Percentiles rank a stretch among this genome's conserved stretches.
Conservation (phyloP, 2,888 invertebrate species). For the Ceratothoa steindachneri region DNA sequence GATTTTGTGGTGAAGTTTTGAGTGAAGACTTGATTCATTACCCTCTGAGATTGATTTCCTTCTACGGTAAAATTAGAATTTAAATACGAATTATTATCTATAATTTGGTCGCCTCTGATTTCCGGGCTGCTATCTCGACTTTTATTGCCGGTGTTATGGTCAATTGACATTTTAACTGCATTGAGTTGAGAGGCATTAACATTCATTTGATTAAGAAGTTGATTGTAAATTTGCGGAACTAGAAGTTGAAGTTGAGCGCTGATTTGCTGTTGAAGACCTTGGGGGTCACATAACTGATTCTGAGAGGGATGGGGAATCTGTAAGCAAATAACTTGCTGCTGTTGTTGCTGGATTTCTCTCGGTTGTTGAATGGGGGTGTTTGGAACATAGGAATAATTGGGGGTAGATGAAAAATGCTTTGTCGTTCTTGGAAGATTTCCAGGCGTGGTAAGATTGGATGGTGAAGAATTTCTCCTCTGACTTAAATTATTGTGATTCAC, state of each 20-base stretch:
- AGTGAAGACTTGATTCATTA: background rate
- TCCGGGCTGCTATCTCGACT: background rate
- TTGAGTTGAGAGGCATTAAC: background rate
- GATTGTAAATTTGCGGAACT: background rate
- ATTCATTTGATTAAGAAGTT: slow-evolving; percentile 2
- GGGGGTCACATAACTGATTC: background rate
- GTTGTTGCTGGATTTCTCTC: background rate
- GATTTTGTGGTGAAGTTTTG: background rate
- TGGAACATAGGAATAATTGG: background rate
- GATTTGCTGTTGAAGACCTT: background rate
- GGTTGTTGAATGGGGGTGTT: background rate
- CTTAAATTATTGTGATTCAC: background rate
- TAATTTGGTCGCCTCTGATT: background rate
- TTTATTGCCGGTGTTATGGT: background rate
- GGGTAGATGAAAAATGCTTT: background rate
- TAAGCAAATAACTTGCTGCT: background rate
- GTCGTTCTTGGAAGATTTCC: background rate
- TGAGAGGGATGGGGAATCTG: background rate
- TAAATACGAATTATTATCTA: background rate
- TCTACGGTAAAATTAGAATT: background rate
- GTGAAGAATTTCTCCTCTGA: slow-evolving; percentile 5
- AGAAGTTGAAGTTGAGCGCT: background rate
- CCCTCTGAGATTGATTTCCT: background rate
- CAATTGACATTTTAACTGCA: background rate
- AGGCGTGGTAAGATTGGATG: background rate